Percentiles rank a stretch among this genome's conserved stretches.
phyloP scores from a whole-genome alignment of 2,113 vertebrate species.

The Cyphomyrus plagiostoma region DNA sequence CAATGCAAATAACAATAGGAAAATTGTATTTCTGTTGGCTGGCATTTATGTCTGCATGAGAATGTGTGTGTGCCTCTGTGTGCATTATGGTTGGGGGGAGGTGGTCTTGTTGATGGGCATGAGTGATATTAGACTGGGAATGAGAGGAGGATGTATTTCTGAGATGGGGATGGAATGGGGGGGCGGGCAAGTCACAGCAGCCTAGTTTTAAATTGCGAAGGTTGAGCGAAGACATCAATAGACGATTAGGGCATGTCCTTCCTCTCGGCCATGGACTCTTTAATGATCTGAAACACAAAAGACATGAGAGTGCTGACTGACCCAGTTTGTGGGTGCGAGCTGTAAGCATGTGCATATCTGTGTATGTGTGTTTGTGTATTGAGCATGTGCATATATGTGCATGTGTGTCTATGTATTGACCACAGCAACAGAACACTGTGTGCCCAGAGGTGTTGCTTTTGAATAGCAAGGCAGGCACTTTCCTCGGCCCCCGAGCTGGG shows the following conservation, averaged over 20 bases:
- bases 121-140: not conserved
- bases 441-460: too few relatives aligned
- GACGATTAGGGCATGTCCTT: slow-evolving; percentile 58
- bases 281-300: slow-evolving; percentile 59
- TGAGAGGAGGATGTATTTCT: not conserved
- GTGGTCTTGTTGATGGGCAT: not conserved
- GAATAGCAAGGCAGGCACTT: too few relatives aligned
- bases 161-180: not conserved
- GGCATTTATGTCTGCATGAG: not conserved
- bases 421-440: too few relatives aligned
- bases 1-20: not conserved
- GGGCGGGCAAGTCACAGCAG: slow-evolving; percentile 11
- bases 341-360: not conserved
- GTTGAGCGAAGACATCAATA: not conserved
- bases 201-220: not conserved
- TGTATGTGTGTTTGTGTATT: too few relatives aligned
- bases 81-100: not conserved
- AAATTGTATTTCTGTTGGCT: not conserved
- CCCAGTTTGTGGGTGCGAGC: not conserved
- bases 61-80: not conserved
- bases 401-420: not conserved
- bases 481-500: too few relatives aligned
- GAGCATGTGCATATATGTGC: too few relatives aligned
- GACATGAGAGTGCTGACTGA: slow-evolving; percentile 17
- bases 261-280: slow-evolving; percentile 62